Percentiles rank a stretch among this genome's conserved stretches.
phyloP scores from a whole-genome alignment of 2,888 invertebrate species.

The Sesamia inferens region DNA sequence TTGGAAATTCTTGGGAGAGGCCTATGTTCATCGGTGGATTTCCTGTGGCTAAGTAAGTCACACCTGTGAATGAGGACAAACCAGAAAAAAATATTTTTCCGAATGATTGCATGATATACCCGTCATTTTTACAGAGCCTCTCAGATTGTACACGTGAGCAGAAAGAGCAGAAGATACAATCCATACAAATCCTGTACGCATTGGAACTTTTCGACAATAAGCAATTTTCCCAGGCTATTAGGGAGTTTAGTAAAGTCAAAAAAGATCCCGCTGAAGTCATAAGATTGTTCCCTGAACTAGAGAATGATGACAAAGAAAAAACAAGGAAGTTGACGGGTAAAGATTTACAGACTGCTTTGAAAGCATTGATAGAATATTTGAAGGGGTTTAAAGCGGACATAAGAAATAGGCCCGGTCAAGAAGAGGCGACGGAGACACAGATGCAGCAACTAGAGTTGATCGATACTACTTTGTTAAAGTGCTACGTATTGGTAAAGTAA shows the following conservation, averaged over 20 bases:
- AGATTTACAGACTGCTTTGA: slow-evolving; percentile 96
- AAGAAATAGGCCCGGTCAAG: slow-evolving; percentile 73
- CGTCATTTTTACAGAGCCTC: slow-evolving; percentile 91
- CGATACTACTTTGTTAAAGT: slow-evolving; percentile 98
- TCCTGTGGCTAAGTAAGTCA: too few relatives aligned
- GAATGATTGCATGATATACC: not conserved
- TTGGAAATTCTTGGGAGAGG: too few relatives aligned
- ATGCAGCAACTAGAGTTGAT: slow-evolving; percentile 94
- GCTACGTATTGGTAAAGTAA: slow-evolving; percentile 95
- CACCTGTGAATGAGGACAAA: not conserved
- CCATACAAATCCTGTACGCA: slow-evolving; percentile 97
- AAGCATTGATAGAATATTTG: slow-evolving; percentile 97
- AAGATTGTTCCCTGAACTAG: slow-evolving; percentile 97
- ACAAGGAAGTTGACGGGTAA: slow-evolving; percentile 92
- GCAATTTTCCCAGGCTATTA: slow-evolving; percentile 97
- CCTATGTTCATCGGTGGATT: too few relatives aligned
- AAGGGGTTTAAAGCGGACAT: slow-evolving; percentile 92
- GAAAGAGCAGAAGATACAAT: slow-evolving; percentile 94
- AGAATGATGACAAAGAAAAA: slow-evolving; percentile 76
- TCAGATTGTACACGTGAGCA: slow-evolving; percentile 95
- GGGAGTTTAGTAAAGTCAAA: slow-evolving; percentile 95
- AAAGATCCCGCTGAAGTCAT: slow-evolving; percentile 99
- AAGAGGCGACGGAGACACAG: slow-evolving; percentile 57
- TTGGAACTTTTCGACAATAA: slow-evolving; percentile 97
- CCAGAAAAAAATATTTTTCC: too few relatives aligned